phyloP scores from a whole-genome alignment of 2,113 vertebrate species.

The Pedetes capensis region DNA sequence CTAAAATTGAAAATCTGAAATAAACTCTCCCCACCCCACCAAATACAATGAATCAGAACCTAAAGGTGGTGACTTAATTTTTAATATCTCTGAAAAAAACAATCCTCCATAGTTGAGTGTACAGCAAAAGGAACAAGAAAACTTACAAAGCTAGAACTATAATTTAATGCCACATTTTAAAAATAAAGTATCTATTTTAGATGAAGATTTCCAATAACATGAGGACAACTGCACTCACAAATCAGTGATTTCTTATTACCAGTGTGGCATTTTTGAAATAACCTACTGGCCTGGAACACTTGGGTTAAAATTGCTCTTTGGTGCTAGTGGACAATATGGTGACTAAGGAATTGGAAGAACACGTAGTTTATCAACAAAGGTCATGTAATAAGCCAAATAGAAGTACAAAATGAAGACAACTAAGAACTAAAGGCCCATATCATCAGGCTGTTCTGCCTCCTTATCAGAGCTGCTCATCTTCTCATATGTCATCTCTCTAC shows the following conservation, averaged over 20 bases:
- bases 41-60: slow-evolving; percentile 37
- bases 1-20: slow-evolving; percentile 43
- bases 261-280: slow-evolving; percentile 25
- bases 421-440: background rate
- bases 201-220: slow-evolving; percentile 10
- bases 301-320: slow-evolving; percentile 48
- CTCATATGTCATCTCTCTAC: background rate
- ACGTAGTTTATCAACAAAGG: background rate
- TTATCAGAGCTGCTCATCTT: background rate
- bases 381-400: slow-evolving; percentile 30
- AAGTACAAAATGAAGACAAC: slow-evolving; percentile 15
- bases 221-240: slow-evolving; percentile 33
- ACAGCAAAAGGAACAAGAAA: background rate
- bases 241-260: background rate
- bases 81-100: slow-evolving; percentile 42
- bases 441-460: background rate
- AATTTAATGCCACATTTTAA: slow-evolving; percentile 29
- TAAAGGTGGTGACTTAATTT: slow-evolving; percentile 45
- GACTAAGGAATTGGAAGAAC: slow-evolving; percentile 33
- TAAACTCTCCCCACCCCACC: background rate
- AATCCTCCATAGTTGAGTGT: background rate
- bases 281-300: background rate
- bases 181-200: background rate
- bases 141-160: background rate
- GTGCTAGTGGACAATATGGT: slow-evolving; percentile 3